Evolutionary conservation across 2,888 invertebrate genomes (phyloP).

Genomic region (Eupeodes latifasciatus): DNA sequence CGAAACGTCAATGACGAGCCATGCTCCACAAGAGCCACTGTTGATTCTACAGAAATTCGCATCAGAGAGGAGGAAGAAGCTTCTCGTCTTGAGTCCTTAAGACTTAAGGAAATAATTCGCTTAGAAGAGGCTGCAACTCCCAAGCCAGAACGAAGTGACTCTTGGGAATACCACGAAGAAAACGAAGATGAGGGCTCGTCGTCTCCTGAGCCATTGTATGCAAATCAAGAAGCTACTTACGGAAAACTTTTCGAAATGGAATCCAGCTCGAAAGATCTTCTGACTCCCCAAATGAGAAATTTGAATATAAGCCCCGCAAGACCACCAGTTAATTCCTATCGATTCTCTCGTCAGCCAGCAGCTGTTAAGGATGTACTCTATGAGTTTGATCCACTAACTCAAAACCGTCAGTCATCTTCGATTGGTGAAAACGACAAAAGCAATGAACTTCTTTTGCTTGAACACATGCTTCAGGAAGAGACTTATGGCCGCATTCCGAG

Average conservation of each 20-base stretch:
- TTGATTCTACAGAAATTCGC: constrained; percentile 81
- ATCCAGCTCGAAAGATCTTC: constrained; percentile 79
- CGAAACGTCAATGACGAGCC: constrained; percentile 75
- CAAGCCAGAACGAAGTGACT: constrained; percentile 83
- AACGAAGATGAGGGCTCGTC: constrained; percentile 74
- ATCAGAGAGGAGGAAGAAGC: constrained; percentile 79
- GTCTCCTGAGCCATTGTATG: constrained; percentile 83
- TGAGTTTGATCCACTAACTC: constrained; percentile 89
- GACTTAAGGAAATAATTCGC: constrained; percentile 79
- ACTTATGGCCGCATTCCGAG: constrained; percentile 87
- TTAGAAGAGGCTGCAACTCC: constrained; percentile 79
- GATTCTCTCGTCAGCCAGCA: constrained; percentile 47
- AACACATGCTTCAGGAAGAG: constrained; percentile 89
- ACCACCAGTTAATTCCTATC: constrained; percentile 53
- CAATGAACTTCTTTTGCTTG: constrained; percentile 87
- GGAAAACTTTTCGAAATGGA: constrained; percentile 83
- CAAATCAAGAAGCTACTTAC: constrained; percentile 83
- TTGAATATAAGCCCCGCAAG: constrained; percentile 77
- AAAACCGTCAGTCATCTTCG: constrained; percentile 78
- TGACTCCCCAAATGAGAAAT: constrained; percentile 79
- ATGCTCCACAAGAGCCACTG: constrained; percentile 78
- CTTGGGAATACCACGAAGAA: constrained; percentile 82
- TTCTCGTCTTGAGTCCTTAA: constrained; percentile 79
- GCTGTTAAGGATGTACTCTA: constrained; percentile 86
- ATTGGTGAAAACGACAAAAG: constrained; percentile 84